Percentiles rank a stretch among this genome's conserved stretches.
Evolutionary conservation across 2,113 vertebrate genomes (phyloP).

Genomic region (Platycercus adscitus): DNA sequence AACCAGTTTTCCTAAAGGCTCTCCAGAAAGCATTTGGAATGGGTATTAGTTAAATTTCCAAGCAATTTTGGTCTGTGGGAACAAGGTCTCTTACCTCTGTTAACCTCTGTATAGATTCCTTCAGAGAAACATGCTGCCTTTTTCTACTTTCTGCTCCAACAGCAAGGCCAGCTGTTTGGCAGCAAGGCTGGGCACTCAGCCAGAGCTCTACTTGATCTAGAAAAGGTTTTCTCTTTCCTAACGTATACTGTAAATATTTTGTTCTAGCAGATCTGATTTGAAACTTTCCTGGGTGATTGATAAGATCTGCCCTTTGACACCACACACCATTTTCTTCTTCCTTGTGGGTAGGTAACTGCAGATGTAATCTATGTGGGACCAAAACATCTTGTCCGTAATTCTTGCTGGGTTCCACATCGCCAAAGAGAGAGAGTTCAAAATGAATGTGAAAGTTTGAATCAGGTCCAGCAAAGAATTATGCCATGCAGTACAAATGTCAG

Average conservation of each 20-base stretch:
- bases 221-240: conserved; percentile 20
- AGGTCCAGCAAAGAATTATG: background rate
- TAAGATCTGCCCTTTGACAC: background rate
- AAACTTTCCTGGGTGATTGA: background rate
- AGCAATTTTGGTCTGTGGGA: background rate
- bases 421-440: background rate
- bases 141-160: background rate
- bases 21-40: background rate
- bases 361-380: background rate
- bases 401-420: background rate
- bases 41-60: background rate
- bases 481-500: background rate
- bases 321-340: background rate
- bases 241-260: conserved; percentile 5
- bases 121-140: background rate
- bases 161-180: conserved; percentile 26
- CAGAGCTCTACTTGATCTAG: background rate
- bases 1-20: background rate
- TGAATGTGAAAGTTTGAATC: background rate
- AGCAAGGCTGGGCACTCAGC: background rate
- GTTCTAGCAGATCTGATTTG: background rate
- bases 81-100: background rate
- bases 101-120: background rate
- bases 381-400: background rate
- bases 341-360: background rate